These are phyloP conservation scores for Sapayoa aenigma DNA, from an alignment of 2,113 vertebrate genomes.

Conservation along the genomic window DNA sequence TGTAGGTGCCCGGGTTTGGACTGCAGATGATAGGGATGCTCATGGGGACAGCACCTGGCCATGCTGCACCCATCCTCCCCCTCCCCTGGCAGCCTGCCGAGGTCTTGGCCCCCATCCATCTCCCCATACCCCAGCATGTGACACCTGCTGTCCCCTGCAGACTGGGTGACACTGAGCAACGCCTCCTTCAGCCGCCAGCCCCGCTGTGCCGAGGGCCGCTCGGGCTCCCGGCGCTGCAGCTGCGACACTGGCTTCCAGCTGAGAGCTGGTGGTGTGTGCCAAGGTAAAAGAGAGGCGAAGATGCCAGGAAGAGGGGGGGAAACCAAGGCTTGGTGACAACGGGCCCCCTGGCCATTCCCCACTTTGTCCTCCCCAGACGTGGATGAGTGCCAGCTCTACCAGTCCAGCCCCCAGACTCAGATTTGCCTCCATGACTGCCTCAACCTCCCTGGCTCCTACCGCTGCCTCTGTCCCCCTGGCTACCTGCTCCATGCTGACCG, in stretches of 20 bases:
- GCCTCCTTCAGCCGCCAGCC: constrained; percentile 77
- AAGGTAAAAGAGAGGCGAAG: constrained; percentile 59
- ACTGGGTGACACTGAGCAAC: constrained; percentile 43
- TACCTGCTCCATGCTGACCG: constrained; percentile 77
- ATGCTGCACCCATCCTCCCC: rapidly evolving
- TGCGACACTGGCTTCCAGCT: constrained; percentile 85
- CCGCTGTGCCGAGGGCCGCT: constrained; percentile 72
- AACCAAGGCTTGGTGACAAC: rapidly evolving
- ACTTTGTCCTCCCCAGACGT: constrained; percentile 72
- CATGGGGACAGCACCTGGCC: not conserved
- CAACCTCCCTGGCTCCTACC: constrained; percentile 85
- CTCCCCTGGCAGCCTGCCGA: not conserved
- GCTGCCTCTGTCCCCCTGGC: constrained; percentile 81
- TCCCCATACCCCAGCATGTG: not conserved
- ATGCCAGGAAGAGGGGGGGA: no score
- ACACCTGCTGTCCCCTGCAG: not conserved
- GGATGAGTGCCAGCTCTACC: constrained; percentile 87
- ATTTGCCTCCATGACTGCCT: constrained; percentile 83
- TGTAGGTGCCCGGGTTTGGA: constrained; percentile 65
- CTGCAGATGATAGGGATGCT: rapidly evolving
- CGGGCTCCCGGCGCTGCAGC: constrained; percentile 79
- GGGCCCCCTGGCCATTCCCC: rapidly evolving
- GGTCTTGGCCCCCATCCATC: no score
- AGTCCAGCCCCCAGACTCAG: constrained; percentile 71
- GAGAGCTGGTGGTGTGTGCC: constrained; percentile 75